Base-by-base conservation (phyloP, 1,140 invertebrate genomes). In the Bombus confusus region DNA sequence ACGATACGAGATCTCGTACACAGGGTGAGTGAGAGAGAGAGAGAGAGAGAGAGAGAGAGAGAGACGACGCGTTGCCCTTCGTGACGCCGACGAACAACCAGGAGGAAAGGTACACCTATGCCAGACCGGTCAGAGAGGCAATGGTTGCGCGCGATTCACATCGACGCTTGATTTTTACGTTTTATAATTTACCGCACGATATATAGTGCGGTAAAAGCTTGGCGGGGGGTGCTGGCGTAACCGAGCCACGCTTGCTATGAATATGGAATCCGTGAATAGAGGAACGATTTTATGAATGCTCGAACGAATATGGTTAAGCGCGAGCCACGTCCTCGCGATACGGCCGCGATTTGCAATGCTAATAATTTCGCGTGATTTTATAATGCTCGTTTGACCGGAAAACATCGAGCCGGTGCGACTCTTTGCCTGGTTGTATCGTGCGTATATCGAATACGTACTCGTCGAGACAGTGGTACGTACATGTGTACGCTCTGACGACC, bases 101-200 rank as follows among this genome's bases (percentile, higher is more conserved):
- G 25, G 12, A 34, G 37, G 25, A 25, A 34, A 47, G 10, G 6
- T 34, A 41, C 25, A 39, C 25, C 2, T 6, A 59, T 43, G 18
- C 9, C 12, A 15, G 28, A 31, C 28, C 34, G 6, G 3, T 6
- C 41, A 13, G 34, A 13, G 69, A 31, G 22, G 47, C 22, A 31
- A 37, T 2, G 47, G n/a, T 39, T n/a, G 28, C 39, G n/a, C 69
- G 52, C 37, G 80, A 57, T 83, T 59, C 74, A 47, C 74, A 78
- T 78, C 82, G 82, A 59, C 59, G 74, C 64, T 68, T 59, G 64
- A 71, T 83, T 78, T 78, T 83, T 83, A 83, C 74, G 74, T 68
- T 78, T 83, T 75, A 83, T 83, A 83, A 83, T 83, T 83, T 77
- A 83, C 75, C 81, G 74, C 41, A 74, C 43, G 74, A 83, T 83